phyloP scores from a whole-genome alignment of 2,797 vertebrate genomes.

The Allobates femoralis region DNA sequence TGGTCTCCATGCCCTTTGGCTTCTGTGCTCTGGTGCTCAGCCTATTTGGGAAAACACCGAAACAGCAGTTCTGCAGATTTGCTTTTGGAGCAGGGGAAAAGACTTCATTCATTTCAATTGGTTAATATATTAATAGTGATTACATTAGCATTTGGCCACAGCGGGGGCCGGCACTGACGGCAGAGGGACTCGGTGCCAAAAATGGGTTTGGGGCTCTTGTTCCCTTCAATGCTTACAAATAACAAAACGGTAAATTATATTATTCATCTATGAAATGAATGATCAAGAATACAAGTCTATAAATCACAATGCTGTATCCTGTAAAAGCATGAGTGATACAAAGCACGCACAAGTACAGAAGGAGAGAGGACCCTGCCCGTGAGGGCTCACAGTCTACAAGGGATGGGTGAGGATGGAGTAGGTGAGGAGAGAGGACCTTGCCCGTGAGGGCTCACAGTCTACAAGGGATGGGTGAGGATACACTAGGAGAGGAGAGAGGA shows the following conservation, averaged over 20 bases:
- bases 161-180: neutral
- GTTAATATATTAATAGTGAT: neutral
- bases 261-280: neutral
- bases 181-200: neutral
- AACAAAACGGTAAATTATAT: neutral
- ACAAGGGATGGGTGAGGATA: no score
- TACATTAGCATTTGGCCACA: neutral
- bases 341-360: no score
- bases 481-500: no score
- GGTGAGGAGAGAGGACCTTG: no score
- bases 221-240: no score
- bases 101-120: neutral
- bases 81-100: neutral
- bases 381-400: no score
- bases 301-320: no score
- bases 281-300: no score
- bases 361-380: no score
- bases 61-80: constrained; percentile 19
- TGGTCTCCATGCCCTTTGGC: constrained; percentile 28
- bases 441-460: no score
- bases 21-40: constrained; percentile 20
- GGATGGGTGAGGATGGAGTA: no score
- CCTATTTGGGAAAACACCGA: constrained; percentile 27
- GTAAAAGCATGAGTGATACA: no score
- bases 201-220: neutral